Conservation (phyloP, 2,888 invertebrate species). For the Eretmocerus hayati region DNA sequence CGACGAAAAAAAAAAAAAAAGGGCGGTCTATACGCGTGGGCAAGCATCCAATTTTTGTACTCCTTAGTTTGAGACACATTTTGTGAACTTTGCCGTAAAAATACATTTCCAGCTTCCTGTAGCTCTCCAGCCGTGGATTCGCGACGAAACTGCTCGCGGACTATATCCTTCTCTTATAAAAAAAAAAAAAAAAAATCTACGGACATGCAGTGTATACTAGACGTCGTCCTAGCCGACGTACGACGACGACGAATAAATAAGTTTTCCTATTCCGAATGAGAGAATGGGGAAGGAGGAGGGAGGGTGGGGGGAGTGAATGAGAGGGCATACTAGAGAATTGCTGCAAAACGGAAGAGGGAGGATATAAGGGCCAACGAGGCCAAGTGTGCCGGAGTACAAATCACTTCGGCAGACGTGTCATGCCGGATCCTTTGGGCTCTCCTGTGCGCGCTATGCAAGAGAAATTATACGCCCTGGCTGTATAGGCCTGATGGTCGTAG, state of each 20-base stretch:
- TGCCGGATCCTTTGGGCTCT: slow-evolving; percentile 10
- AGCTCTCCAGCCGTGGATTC: no score
- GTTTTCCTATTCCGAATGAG: slow-evolving; percentile 15
- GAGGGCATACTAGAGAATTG: not conserved
- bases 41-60: slow-evolving; percentile 23
- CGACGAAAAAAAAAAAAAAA: no score
- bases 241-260: slow-evolving; percentile 15
- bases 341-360: not conserved
- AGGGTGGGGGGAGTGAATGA: not conserved
- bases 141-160: no score
- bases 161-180: no score
- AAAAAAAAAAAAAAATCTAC: not conserved
- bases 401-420: slow-evolving; percentile 18
- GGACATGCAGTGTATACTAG: no score
- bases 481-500: no score
- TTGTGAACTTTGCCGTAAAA: slow-evolving; percentile 23
- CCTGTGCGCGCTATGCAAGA: not conserved
- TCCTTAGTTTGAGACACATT: slow-evolving; percentile 23
- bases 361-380: slow-evolving; percentile 10
- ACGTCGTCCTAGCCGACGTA: no score
- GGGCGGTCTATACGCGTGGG: no score
- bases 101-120: slow-evolving; percentile 23
- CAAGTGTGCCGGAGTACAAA: slow-evolving; percentile 24
- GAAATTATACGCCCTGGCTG: slow-evolving; percentile 11
- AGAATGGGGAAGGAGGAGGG: slow-evolving; percentile 3